Base-by-base conservation (phyloP, 2,113 vertebrate species). In the Psittacula cyanocephala region DNA sequence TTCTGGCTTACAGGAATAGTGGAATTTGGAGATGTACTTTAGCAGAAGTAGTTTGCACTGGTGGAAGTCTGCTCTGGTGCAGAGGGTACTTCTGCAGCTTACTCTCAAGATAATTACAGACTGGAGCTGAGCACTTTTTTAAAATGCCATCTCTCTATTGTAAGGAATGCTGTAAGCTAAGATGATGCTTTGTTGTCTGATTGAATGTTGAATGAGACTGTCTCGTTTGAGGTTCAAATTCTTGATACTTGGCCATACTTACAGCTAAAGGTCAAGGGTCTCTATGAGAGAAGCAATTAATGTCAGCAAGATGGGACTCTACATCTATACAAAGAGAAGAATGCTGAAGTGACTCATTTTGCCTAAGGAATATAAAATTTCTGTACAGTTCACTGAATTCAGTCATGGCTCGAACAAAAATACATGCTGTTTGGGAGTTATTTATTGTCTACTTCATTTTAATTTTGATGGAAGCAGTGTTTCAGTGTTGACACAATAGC, bases 371-470 rank as follows among this genome's bases (percentile, higher is more conserved):
- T 60, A 60, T 27, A 81, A 64, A 64, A 86, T 89, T 81, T 86
- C 7, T 68, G 7, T 57, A 74, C 49, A 75, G 50, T 74, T 78
- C 72, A 60, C 37, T 91, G 50, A 88, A 75, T 92, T 81, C 55
- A 41, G 31, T 78, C 35, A 43, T 33, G 29, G 3, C 67, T 63
- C 55, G 37, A 77, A 72, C 6, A 74, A 81, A 75, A 93, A 72
- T 37, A 25, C 8, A 0, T 75, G 55, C 25, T 68, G 12, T 64
- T 86, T 84, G 13, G 22, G 33, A 93, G 20, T 71, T 75, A 46
- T 43, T 90, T 94, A 31, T 64, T 79, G 60, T 50, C 35, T 71
- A 13, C 44, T 68, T 91, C 3, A 65, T 94, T 94, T 86, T 53
- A 59, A 59, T 88, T 77, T 84, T 91, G 64, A 53, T 16, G 6